These are phyloP conservation scores for Ypsolopha sequella DNA, from an alignment of 2,888 invertebrate genomes.

Conservation along the genomic window DNA sequence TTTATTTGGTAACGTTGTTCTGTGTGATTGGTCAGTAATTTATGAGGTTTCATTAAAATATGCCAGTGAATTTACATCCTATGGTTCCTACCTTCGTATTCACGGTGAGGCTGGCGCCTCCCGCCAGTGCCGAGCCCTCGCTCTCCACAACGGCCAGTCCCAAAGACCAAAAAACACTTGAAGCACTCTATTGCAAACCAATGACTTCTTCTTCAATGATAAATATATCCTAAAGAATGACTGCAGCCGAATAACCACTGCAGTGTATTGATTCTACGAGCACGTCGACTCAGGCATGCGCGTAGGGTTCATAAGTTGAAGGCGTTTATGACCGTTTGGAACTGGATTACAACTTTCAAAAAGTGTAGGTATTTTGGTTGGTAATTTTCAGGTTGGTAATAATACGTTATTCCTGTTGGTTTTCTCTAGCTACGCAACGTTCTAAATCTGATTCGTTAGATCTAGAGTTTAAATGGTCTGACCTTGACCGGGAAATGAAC, in stretches of 20 bases:
- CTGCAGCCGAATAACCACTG: neutral
- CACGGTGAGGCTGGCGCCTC: constrained; percentile 67
- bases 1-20: too few relatives aligned
- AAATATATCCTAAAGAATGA: neutral
- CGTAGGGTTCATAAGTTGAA: neutral
- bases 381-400: neutral
- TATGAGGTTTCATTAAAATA: too few relatives aligned
- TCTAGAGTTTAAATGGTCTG: too few relatives aligned
- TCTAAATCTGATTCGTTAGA: too few relatives aligned
- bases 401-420: too few relatives aligned
- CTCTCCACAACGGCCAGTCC: constrained; percentile 57
- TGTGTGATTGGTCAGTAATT: too few relatives aligned
- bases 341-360: neutral
- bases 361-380: neutral
- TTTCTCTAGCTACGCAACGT: too few relatives aligned
- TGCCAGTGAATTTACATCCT: too few relatives aligned
- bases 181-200: constrained; percentile 6
- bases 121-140: constrained; percentile 49
- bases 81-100: constrained; percentile 47
- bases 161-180: constrained; percentile 28
- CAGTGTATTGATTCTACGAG: constrained; percentile 1
- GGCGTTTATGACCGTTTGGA: neutral
- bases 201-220: neutral
- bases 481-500: too few relatives aligned
- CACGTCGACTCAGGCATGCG: too few relatives aligned